Evolutionary conservation across 2,797 vertebrate species (phyloP).

Genomic region (Myiotriccus ornatus): DNA sequence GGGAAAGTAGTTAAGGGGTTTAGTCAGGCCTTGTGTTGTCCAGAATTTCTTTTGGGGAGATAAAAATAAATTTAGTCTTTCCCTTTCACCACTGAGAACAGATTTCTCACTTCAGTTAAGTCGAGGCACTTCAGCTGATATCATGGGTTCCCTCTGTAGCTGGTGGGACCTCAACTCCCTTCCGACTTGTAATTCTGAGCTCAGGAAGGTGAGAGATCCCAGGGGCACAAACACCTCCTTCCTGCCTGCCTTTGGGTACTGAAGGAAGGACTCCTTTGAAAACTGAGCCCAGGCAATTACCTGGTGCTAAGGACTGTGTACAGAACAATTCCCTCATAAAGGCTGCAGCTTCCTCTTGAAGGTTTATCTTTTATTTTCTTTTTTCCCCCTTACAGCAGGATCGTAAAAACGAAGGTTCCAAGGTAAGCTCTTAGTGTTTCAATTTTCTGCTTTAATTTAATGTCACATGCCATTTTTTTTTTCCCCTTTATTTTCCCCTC

Average conservation of each 20-base stretch:
- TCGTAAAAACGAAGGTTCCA: slow-evolving; percentile 60
- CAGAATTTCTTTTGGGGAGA: neutral
- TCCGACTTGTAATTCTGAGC: neutral
- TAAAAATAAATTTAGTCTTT: neutral
- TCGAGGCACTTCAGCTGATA: neutral
- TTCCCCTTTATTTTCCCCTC: neutral
- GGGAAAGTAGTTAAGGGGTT: neutral
- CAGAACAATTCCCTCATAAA: neutral
- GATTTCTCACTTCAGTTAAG: neutral
- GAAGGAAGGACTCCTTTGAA: neutral
- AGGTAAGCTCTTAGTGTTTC: slow-evolving; percentile 69
- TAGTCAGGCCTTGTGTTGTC: neutral
- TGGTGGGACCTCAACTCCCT: neutral
- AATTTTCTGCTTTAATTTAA: neutral
- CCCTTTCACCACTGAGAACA: neutral
- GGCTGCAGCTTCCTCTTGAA: slow-evolving; percentile 19
- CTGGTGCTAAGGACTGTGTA: neutral
- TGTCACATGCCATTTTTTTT: neutral
- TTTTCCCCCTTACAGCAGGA: slow-evolving; percentile 61
- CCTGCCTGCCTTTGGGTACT: neutral
- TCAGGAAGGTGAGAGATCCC: neutral
- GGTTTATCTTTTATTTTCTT: neutral
- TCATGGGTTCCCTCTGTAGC: neutral
- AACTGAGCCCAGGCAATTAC: neutral
- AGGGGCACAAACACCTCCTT: neutral